These are phyloP conservation scores for Astreopora myriophthalma DNA, from an alignment of 64 coral and sea anemone species.

Conservation along the genomic window DNA sequence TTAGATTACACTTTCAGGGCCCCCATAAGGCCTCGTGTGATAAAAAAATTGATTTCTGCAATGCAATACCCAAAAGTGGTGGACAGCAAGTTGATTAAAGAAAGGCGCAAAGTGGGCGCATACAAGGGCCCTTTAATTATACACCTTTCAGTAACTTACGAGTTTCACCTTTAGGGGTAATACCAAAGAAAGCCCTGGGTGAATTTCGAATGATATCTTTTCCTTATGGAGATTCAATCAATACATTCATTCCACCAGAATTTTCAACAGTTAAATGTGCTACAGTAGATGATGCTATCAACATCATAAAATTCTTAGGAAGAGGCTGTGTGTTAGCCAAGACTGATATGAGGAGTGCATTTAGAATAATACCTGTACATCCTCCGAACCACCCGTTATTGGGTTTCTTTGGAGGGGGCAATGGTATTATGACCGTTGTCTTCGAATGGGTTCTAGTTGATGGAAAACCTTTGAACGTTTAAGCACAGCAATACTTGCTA, in stretches of 20 bases:
- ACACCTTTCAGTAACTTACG: background rate
- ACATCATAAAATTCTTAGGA: constrained; percentile 23
- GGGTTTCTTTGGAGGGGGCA: constrained; percentile 38
- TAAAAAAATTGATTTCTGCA: too few relatives aligned
- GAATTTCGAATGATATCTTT: constrained; percentile 6
- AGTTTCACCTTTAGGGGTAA: background rate
- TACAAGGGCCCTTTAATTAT: too few relatives aligned
- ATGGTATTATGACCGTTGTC: constrained; percentile 41
- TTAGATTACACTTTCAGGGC: too few relatives aligned
- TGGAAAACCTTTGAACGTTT: constrained; percentile 27
- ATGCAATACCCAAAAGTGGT: too few relatives aligned
- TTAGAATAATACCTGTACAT: constrained; percentile 53
- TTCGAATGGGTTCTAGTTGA: constrained; percentile 66
- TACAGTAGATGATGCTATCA: constrained; percentile 38
- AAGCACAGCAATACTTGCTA: too few relatives aligned
- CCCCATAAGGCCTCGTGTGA: too few relatives aligned
- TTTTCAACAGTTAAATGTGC: constrained; percentile 43
- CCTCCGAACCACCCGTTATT: constrained; percentile 32
- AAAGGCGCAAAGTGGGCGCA: too few relatives aligned
- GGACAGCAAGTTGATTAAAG: too few relatives aligned
- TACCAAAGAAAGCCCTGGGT: background rate
- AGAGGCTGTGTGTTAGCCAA: constrained; percentile 27
- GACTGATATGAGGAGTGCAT: constrained; percentile 60
- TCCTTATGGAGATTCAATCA: background rate
- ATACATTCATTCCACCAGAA: constrained; percentile 32